These are phyloP conservation scores for Tachina lurida DNA, from an alignment of 2,888 invertebrate species.

Conservation along the genomic window DNA sequence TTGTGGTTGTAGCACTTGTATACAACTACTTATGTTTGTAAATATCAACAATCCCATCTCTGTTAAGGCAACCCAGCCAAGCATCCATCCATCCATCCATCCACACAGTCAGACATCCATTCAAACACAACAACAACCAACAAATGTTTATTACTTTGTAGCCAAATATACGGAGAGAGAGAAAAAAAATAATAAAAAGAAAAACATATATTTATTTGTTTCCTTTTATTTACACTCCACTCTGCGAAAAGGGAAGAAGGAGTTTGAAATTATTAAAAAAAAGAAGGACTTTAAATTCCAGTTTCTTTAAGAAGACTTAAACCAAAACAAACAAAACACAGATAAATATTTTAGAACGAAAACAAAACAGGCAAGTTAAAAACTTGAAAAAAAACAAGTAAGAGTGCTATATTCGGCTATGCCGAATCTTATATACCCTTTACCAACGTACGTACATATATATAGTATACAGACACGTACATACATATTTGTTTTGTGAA, in stretches of 20 bases:
- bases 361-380: conserved; percentile 1
- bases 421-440: no score
- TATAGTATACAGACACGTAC: no score
- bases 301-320: conserved; percentile 36
- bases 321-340: conserved; percentile 33
- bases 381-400: no score
- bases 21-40: conserved; percentile 26
- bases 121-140: conserved; percentile 34
- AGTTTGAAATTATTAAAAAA: not conserved
- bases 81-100: conserved; percentile 27
- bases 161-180: conserved; percentile 17
- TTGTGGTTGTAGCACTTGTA: conserved; percentile 67
- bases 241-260: not conserved
- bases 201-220: conserved; percentile 34
- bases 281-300: conserved; percentile 23
- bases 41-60: conserved; percentile 29
- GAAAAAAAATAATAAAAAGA: not conserved
- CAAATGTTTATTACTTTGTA: conserved; percentile 61
- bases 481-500: no score
- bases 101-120: conserved; percentile 30
- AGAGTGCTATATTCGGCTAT: no score
- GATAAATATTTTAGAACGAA: not conserved
- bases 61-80: conserved; percentile 20
- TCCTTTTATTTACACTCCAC: not conserved
- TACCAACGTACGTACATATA: no score